Evolutionary conservation across 1,140 invertebrate species (phyloP).

Genomic region (Atta colombica): DNA sequence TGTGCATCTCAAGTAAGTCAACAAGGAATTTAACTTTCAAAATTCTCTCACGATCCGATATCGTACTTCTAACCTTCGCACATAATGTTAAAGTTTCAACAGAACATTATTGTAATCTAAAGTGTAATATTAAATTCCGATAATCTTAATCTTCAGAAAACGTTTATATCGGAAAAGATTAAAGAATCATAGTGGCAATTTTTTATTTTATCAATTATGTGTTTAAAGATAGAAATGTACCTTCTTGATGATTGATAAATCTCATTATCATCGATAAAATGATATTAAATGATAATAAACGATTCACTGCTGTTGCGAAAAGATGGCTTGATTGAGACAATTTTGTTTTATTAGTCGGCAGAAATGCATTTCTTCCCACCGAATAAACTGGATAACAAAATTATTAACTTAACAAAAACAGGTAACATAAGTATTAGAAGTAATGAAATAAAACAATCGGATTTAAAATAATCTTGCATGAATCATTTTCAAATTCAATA

Average conservation of each 20-base stretch:
- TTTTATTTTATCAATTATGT: not conserved
- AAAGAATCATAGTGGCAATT: not conserved
- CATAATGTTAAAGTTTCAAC: not conserved
- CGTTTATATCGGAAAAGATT: not conserved
- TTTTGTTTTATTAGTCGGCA: not conserved
- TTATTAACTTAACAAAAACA: not conserved
- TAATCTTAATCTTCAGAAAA: not conserved
- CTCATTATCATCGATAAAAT: not conserved
- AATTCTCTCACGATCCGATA: not conserved
- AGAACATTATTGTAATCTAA: not conserved
- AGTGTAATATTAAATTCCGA: not conserved
- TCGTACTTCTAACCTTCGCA: not conserved
- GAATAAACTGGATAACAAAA: not conserved
- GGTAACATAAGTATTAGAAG: not conserved
- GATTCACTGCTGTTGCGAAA: not conserved
- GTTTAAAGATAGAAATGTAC: not conserved
- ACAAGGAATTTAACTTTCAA: slow-evolving; percentile 19
- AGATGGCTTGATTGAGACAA: not conserved
- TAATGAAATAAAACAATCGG: not conserved
- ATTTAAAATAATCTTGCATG: not conserved
- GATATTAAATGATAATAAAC: not conserved
- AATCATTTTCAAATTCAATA: not conserved
- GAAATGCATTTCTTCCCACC: not conserved
- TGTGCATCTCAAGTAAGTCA: not conserved
- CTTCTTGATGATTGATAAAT: not conserved